Conservation (phyloP, 2,113 vertebrate genomes). For the Osmerus eperlanus region DNA sequence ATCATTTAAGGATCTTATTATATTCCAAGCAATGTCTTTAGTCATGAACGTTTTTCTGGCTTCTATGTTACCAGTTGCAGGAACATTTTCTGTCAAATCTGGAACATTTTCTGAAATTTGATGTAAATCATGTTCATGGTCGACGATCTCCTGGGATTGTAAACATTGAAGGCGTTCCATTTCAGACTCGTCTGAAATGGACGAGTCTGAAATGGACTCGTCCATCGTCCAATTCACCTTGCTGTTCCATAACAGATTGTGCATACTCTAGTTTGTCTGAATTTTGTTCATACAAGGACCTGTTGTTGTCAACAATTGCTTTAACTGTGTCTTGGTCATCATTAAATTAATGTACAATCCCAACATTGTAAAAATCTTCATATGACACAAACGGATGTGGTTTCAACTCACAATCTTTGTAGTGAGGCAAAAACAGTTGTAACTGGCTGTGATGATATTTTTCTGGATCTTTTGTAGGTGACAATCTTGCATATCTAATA, state of each 20-base stretch:
- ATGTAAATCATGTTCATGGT: not conserved
- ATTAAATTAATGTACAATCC: not conserved
- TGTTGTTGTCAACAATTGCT: conserved; percentile 6
- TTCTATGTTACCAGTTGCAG: no score
- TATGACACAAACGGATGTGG: not conserved
- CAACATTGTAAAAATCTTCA: conserved; percentile 3
- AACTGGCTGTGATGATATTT: conserved; percentile 2
- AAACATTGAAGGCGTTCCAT: not conserved
- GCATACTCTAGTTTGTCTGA: not conserved
- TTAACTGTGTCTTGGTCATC: not conserved
- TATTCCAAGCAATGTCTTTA: no score
- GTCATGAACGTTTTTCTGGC: no score
- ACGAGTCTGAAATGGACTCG: no score
- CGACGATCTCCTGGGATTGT: not conserved
- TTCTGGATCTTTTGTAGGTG: conserved; percentile 11
- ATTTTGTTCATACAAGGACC: conserved; percentile 5
- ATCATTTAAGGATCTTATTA: no score
- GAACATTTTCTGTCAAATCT: no score
- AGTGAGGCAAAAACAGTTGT: conserved; percentile 21
- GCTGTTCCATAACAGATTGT: not conserved
- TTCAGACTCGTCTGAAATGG: no score
- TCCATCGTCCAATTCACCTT: not conserved
- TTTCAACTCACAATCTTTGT: conserved; percentile 8
- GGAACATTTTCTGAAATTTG: no score
- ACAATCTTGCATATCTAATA: conserved; percentile 17